These are phyloP conservation scores for Leucoraja ocellata DNA, from an alignment of 2,797 vertebrate genomes.

Conservation along the genomic window DNA sequence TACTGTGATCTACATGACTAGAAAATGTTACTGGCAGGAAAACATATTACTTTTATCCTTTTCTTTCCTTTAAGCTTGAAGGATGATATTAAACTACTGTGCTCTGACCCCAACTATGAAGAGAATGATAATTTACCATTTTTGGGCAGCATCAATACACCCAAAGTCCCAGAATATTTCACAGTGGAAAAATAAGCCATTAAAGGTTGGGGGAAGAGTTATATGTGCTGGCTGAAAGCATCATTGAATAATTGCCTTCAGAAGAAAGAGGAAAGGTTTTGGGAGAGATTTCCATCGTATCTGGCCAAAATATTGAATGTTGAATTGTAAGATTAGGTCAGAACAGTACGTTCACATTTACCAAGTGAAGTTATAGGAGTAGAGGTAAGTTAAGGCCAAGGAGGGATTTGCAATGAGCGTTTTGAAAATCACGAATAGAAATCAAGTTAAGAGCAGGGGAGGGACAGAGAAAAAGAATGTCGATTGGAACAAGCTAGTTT, in stretches of 20 bases:
- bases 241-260: not conserved
- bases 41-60: not conserved
- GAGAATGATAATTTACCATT: not conserved
- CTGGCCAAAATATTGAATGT: not conserved
- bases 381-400: not conserved
- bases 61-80: not conserved
- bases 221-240: not conserved
- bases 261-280: not conserved
- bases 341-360: not conserved
- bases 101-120: not conserved
- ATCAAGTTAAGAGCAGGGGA: not conserved
- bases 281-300: not conserved
- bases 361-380: not conserved
- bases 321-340: not conserved
- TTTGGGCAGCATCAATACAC: not conserved
- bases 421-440: not conserved
- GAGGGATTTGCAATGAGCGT: not conserved
- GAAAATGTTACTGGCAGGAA: not conserved
- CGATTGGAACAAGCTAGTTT: not conserved
- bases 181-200: not conserved
- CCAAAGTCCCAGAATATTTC: not conserved
- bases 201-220: not conserved
- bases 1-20: not conserved
- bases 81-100: not conserved
- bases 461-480: not conserved